A percentile compares a stretch with the other conserved stretches of the same genome.
phyloP scores from a whole-genome alignment of 2,797 vertebrate species.

The Sebastes oblongus region DNA sequence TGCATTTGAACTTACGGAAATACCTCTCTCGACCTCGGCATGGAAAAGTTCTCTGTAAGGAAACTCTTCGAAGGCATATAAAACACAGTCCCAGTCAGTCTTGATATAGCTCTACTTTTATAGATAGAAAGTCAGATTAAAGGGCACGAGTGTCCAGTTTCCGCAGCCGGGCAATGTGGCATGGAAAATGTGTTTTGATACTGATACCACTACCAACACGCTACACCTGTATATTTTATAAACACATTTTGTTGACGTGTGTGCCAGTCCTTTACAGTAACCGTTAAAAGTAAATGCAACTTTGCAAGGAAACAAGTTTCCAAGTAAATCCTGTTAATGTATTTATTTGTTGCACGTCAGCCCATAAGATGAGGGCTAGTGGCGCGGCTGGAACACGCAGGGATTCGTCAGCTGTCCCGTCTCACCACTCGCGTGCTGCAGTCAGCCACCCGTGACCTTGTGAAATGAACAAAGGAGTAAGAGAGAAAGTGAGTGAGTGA shows the following conservation, averaged over 20 bases:
- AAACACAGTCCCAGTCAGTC: constrained; percentile 24
- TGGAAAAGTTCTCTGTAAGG: constrained; percentile 22
- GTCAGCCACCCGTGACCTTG: constrained; percentile 68
- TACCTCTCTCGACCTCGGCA: background rate
- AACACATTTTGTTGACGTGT: constrained; percentile 31
- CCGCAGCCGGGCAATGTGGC: constrained; percentile 21
- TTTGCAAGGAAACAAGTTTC: background rate
- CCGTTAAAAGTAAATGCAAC: background rate
- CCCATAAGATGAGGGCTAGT: constrained; percentile 20
- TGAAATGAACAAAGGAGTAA: constrained; percentile 63
- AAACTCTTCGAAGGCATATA: constrained; percentile 24
- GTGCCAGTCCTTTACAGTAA: background rate
- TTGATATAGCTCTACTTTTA: constrained; percentile 59
- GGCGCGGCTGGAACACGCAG: constrained; percentile 28
- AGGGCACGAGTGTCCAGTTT: constrained; percentile 46
- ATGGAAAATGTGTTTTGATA: constrained; percentile 60
- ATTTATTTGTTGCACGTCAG: constrained; percentile 21
- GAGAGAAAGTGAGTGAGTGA: constrained; percentile 49
- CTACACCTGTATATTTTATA: constrained; percentile 58
- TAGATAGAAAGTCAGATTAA: constrained; percentile 58
- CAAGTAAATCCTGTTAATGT: background rate
- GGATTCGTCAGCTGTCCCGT: constrained; percentile 54
- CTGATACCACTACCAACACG: constrained; percentile 44
- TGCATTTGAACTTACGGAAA: constrained; percentile 4
- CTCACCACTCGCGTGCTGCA: constrained; percentile 40